phyloP scores from a whole-genome alignment of 2,888 invertebrate species.

The Stomorhina lunata region DNA sequence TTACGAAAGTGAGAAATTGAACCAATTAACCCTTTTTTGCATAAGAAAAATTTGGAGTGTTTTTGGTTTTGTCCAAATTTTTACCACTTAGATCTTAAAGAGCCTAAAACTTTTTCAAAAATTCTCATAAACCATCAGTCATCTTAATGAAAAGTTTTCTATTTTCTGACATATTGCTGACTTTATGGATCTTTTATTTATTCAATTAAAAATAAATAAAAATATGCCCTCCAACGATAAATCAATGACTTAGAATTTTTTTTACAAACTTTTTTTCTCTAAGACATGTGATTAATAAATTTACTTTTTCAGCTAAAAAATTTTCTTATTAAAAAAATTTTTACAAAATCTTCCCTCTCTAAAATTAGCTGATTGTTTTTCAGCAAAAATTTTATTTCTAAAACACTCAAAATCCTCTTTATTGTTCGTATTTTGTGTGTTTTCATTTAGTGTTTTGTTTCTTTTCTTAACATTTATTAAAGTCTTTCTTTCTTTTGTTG shows the following conservation, averaged over 20 bases:
- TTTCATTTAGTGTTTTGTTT: conserved; percentile 37
- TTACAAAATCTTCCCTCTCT: too few species aligned
- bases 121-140: neutral
- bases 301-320: too few species aligned
- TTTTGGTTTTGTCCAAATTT: too few species aligned
- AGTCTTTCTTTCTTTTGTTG: too few species aligned
- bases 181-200: conserved; percentile 10
- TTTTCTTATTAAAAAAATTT: neutral
- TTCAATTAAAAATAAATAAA: conserved; percentile 23
- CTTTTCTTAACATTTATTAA: conserved; percentile 33
- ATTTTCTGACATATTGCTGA: conserved; percentile 38
- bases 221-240: too few species aligned
- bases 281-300: too few species aligned
- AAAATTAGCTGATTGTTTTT: conserved; percentile 66
- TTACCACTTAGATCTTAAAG: too few species aligned
- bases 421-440: conserved; percentile 24
- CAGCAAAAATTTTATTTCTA: conserved; percentile 37
- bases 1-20: too few species aligned
- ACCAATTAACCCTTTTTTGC: too few species aligned
- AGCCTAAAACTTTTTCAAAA: neutral
- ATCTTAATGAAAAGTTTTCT: conserved; percentile 18
- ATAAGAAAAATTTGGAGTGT: too few species aligned
- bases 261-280: too few species aligned
- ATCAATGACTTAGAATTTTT: too few species aligned
- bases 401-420: conserved; percentile 14